phyloP scores from a whole-genome alignment of 1,140 invertebrate genomes.

The Hesperophylax magnus region DNA sequence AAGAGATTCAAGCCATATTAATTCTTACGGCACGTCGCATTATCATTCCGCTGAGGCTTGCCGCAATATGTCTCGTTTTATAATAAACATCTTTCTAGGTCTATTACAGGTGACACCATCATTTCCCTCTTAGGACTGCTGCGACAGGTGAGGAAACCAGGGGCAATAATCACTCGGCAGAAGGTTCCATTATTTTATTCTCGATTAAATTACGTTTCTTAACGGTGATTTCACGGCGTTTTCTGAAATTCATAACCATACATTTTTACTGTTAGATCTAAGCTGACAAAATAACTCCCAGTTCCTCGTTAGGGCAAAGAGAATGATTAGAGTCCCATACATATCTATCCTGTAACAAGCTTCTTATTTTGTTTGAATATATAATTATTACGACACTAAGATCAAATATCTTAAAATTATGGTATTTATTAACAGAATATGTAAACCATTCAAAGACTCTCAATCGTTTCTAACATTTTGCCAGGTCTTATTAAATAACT shows the following conservation, averaged over 20 bases:
- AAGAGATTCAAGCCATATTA: not conserved
- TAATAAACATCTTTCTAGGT: constrained; percentile 33
- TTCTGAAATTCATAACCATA: not conserved
- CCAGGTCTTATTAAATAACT: too few relatives aligned
- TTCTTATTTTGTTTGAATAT: too few relatives aligned
- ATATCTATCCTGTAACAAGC: too few relatives aligned
- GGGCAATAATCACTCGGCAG: constrained; percentile 6
- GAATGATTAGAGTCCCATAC: too few relatives aligned
- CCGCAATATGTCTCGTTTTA: constrained; percentile 42
- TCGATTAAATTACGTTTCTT: not conserved
- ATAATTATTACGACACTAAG: too few relatives aligned
- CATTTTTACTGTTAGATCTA: too few relatives aligned
- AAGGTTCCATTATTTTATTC: constrained; percentile 10
- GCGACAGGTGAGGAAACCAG: constrained; percentile 3
- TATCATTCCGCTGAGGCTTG: constrained; percentile 29
- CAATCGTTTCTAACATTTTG: too few relatives aligned
- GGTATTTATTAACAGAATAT: too few relatives aligned
- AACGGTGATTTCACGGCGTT: not conserved
- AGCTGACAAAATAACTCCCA: too few relatives aligned
- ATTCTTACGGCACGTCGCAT: constrained; percentile 16
- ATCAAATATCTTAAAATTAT: too few relatives aligned
- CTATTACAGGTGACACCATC: constrained; percentile 19
- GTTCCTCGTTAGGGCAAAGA: too few relatives aligned
- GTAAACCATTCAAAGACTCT: too few relatives aligned
- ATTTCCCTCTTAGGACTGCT: not conserved